These are phyloP conservation scores for Syngnathoides biaculeatus DNA, from an alignment of 2,113 vertebrate genomes.

Conservation along the genomic window DNA sequence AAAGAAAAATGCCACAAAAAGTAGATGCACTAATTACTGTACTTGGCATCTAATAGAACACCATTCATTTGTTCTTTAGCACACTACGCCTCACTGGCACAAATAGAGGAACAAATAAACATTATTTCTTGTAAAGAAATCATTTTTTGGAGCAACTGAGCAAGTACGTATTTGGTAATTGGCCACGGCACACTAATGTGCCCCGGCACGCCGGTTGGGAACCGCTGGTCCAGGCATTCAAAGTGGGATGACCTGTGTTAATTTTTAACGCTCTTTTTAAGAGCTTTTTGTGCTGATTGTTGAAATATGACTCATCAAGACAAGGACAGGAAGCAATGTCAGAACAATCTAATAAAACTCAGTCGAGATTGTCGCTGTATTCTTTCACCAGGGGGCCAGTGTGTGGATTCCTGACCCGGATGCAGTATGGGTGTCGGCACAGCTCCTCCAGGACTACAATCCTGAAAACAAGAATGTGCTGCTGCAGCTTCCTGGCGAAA, in stretches of 20 bases:
- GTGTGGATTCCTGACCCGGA: conserved; percentile 76
- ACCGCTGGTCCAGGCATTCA: too few relatives aligned
- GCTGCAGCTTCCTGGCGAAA: conserved; percentile 68
- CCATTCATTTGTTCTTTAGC: too few relatives aligned
- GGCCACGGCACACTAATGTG: too few relatives aligned
- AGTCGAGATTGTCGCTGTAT: not conserved
- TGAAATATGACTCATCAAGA: conserved; percentile 47
- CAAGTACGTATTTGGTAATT: too few relatives aligned
- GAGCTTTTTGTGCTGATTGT: conserved; percentile 73
- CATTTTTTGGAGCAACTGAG: too few relatives aligned
- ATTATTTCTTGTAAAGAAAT: too few relatives aligned
- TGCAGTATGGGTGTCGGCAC: conserved; percentile 73
- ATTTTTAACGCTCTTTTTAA: conserved; percentile 73
- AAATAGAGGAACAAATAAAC: too few relatives aligned
- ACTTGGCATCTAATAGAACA: too few relatives aligned
- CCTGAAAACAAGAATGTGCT: conserved; percentile 59
- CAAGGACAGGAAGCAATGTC: conserved; percentile 20
- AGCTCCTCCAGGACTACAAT: conserved; percentile 63
- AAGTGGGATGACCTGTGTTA: conserved; percentile 66
- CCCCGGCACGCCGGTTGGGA: too few relatives aligned
- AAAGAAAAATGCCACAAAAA: too few relatives aligned
- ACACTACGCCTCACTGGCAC: too few relatives aligned
- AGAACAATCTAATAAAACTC: conserved; percentile 8
- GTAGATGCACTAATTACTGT: too few relatives aligned
- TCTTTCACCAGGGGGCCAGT: conserved; percentile 61